Percentiles rank a stretch among this genome's conserved stretches.
Conservation (phyloP, 2,113 vertebrate genomes). For the Thunnus thynnus region DNA sequence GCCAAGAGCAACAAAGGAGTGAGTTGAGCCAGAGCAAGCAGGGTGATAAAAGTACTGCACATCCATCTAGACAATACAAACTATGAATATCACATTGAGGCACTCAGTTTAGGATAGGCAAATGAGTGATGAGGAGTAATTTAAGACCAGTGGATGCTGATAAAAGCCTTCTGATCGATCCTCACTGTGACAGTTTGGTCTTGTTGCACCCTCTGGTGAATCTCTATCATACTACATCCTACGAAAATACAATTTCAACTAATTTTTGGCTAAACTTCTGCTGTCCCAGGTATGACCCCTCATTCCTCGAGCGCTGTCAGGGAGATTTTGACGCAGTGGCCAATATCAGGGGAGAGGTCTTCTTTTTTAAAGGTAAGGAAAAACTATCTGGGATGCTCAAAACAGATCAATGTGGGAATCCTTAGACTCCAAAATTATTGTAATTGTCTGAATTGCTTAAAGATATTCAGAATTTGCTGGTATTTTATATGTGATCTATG, state of each 20-base stretch:
- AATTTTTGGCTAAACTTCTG: background rate
- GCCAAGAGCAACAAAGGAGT: constrained; percentile 76
- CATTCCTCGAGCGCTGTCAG: constrained; percentile 81
- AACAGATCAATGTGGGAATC: background rate
- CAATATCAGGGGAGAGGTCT: constrained; percentile 91
- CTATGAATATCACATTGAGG: background rate
- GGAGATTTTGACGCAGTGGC: constrained; percentile 90
- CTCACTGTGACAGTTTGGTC: background rate
- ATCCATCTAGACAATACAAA: constrained; percentile 9
- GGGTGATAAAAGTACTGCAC: background rate
- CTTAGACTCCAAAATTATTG: no score
- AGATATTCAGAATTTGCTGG: no score
- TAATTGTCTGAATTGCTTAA: no score
- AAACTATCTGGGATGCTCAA: background rate
- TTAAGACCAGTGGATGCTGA: background rate
- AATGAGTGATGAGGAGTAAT: constrained; percentile 4
- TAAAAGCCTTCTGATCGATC: background rate
- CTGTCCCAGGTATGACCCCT: constrained; percentile 75
- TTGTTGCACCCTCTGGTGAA: constrained; percentile 49
- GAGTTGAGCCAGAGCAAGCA: constrained; percentile 61
- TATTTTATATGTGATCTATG: background rate
- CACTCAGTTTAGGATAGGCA: background rate
- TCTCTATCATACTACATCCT: constrained; percentile 10
- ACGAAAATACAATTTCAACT: background rate
- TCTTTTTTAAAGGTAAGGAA: constrained; percentile 90